Evolutionary conservation across 2,113 vertebrate species (phyloP).

Genomic region (Periophthalmus modestus): DNA sequence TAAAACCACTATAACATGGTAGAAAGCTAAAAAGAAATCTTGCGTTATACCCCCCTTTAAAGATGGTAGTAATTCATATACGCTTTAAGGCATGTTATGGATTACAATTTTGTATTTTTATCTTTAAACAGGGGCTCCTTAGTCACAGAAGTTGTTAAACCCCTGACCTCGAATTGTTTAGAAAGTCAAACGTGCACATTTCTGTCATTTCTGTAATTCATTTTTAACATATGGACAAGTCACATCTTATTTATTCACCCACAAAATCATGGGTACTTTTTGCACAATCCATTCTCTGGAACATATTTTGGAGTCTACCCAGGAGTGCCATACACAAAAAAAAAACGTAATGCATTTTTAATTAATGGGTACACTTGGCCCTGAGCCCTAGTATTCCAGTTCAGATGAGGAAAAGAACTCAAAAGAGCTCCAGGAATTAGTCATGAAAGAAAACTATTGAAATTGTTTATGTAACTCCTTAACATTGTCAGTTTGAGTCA

Average conservation of each 20-base stretch:
- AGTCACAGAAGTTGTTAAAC: background rate
- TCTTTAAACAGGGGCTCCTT: background rate
- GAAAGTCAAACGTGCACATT: background rate
- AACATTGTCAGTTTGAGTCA: slow-evolving; percentile 40
- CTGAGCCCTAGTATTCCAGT: slow-evolving; percentile 2
- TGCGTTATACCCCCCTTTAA: too few relatives aligned
- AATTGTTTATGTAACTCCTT: slow-evolving; percentile 39
- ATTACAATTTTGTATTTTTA: background rate
- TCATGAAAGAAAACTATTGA: slow-evolving; percentile 20
- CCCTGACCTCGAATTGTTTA: too few relatives aligned
- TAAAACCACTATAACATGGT: too few relatives aligned
- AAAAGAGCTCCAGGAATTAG: slow-evolving; percentile 24
- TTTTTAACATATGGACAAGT: background rate
- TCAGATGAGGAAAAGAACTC: slow-evolving; percentile 1
- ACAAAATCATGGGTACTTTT: background rate
- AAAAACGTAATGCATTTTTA: slow-evolving; percentile 4
- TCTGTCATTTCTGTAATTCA: background rate
- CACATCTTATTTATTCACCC: background rate
- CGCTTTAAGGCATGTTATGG: too few relatives aligned
- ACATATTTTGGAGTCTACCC: slow-evolving; percentile 1
- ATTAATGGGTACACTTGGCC: slow-evolving; percentile 2
- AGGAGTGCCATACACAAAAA: background rate
- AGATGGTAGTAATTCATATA: too few relatives aligned
- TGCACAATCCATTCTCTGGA: background rate
- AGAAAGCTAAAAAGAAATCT: too few relatives aligned